phyloP scores from a whole-genome alignment of 2,888 invertebrate species.

The Oscheius sp. region DNA sequence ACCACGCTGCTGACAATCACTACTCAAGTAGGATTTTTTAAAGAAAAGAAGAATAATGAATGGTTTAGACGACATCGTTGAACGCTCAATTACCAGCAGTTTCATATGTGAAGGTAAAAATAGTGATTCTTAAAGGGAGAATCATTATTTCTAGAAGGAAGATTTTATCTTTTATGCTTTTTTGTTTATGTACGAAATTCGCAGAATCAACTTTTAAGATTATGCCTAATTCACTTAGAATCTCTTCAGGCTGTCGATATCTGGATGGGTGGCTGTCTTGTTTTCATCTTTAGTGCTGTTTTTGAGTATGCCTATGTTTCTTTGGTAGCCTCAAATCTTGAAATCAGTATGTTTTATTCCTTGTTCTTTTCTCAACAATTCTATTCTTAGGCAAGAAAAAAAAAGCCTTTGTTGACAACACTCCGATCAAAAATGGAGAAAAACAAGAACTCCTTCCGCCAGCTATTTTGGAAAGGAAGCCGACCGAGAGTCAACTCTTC shows the following conservation, averaged over 20 bases:
- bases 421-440: background rate
- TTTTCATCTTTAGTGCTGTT: slow-evolving; percentile 25
- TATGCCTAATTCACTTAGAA: too few species aligned
- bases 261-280: slow-evolving; percentile 22
- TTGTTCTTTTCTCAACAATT: background rate
- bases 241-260: slow-evolving; percentile 26
- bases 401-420: background rate
- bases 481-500: background rate
- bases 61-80: slow-evolving; percentile 6
- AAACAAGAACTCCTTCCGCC: background rate
- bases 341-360: background rate
- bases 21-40: background rate
- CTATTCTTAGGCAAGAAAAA: too few species aligned
- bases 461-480: background rate
- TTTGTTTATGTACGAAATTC: too few species aligned
- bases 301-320: slow-evolving; percentile 26
- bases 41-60: background rate
- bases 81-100: slow-evolving; percentile 19
- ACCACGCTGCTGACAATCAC: slow-evolving; percentile 26
- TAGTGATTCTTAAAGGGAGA: too few species aligned
- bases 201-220: too few species aligned
- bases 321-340: slow-evolving; percentile 4
- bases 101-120: slow-evolving; percentile 27
- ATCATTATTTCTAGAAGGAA: too few species aligned
- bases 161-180: too few species aligned